phyloP scores from a whole-genome alignment of 1,140 invertebrate species.

The Drosophila willistoni region DNA sequence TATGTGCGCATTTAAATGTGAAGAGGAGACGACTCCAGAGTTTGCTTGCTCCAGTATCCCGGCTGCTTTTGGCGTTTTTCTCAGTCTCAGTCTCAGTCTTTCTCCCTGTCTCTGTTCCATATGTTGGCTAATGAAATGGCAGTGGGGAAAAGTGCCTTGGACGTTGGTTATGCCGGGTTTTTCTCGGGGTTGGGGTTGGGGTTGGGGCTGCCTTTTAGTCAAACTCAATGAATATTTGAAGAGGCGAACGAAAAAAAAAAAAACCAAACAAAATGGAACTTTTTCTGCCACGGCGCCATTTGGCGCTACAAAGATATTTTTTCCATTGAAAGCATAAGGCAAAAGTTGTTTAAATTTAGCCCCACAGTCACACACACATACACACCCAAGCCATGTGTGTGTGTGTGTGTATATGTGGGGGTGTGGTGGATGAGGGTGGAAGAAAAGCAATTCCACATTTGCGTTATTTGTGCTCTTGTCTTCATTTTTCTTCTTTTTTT shows the following conservation, averaged over 20 bases:
- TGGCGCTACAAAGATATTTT: slow-evolving; percentile 78
- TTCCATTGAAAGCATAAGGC: slow-evolving; percentile 76
- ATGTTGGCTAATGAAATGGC: slow-evolving; percentile 58
- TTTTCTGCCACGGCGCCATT: slow-evolving; percentile 75
- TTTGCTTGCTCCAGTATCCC: slow-evolving; percentile 17
- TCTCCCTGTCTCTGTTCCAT: slow-evolving; percentile 37
- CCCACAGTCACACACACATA: slow-evolving; percentile 67
- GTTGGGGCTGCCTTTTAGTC: slow-evolving; percentile 64
- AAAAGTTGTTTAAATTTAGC: slow-evolving; percentile 78
- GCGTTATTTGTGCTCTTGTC: slow-evolving; percentile 43
- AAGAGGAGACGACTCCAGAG: slow-evolving; percentile 56
- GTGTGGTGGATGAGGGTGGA: slow-evolving; percentile 3
- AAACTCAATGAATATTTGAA: slow-evolving; percentile 81
- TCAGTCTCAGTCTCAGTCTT: no score
- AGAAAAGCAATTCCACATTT: slow-evolving; percentile 45
- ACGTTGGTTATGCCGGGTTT: background rate
- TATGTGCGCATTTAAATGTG: slow-evolving; percentile 82
- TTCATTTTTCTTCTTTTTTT: slow-evolving; percentile 25
- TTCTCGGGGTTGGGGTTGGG: background rate
- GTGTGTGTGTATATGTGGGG: slow-evolving; percentile 27
- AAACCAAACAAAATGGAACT: slow-evolving; percentile 57
- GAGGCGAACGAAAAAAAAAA: slow-evolving; percentile 42
- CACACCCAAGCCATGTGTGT: slow-evolving; percentile 37
- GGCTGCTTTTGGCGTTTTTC: background rate
- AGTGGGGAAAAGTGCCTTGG: slow-evolving; percentile 26